Evolutionary conservation across 1,140 invertebrate genomes (phyloP), one percentile per base, ranked within the genome.

Genomic region (Drosophila sucinea): DNA sequence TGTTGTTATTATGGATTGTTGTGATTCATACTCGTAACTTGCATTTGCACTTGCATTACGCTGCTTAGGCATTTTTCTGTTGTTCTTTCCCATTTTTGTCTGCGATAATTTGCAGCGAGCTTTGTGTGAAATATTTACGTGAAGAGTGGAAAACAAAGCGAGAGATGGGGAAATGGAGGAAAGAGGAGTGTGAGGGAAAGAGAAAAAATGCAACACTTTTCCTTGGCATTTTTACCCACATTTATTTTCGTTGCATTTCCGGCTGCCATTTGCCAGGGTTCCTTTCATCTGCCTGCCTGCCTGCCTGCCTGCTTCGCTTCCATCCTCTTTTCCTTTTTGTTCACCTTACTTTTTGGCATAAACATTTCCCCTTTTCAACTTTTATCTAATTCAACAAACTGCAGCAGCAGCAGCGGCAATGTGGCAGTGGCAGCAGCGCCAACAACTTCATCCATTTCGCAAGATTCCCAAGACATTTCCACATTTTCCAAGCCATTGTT

Each of bases 301-400:
- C 35, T 38, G 35, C 1, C 35, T 38, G 35, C 35, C 30, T 30
- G 33, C 10, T 10, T 38, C 8, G 0, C 35, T 38, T 8, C 35
- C 41, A 44, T 44, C 41, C 41, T 3, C 47, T 27, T 38, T 30
- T 8, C 47, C 44, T 32, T 38, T 62, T 57, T 60, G 11, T 17
- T 61, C 51, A 62, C 70, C 54, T 70, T 75, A 78, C 78, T 51
- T 87, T 83, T 79, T 77, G 77, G 83, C 80, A 89, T 87, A 89
- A 87, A 87, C 84, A 87, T 89, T 87, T 87, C 84, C 84, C 23
- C 44, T 51, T 51, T 51, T 77, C 80, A 84, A 87, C 84, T 87
- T 87, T 87, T 87, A 87, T 87, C 84, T 89, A 89, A 87, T 89
- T 87, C 84, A 81, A 80, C 79, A 89, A 89, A 89, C 79, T 87